phyloP scores from a whole-genome alignment of 2,888 invertebrate genomes.

The Macrophya alboannulata region DNA sequence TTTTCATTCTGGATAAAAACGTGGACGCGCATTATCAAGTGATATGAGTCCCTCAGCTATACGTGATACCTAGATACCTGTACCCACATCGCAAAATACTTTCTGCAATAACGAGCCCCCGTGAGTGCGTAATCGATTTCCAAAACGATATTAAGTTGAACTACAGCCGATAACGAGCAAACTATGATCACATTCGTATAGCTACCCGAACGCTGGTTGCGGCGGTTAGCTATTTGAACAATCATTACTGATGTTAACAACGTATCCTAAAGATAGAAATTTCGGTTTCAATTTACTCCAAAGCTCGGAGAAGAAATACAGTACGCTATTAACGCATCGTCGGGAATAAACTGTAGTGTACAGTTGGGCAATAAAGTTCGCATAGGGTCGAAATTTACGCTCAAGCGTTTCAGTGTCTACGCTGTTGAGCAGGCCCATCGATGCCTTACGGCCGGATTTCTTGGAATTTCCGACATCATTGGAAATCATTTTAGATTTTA shows the following conservation, averaged over 20 bases:
- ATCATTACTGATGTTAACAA: slow-evolving; percentile 31
- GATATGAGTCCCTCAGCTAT: background rate
- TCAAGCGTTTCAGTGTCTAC: too few relatives aligned
- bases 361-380: too few relatives aligned
- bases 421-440: too few relatives aligned
- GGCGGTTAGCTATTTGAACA: slow-evolving; percentile 7
- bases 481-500: too few relatives aligned
- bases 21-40: background rate
- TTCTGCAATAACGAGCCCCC: slow-evolving; percentile 1
- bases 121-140: slow-evolving; percentile 8
- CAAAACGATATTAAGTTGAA: slow-evolving; percentile 21
- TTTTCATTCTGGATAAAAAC: slow-evolving; percentile 16
- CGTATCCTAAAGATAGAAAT: background rate
- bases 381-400: too few relatives aligned
- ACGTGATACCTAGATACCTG: background rate
- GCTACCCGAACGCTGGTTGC: background rate
- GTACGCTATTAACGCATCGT: background rate
- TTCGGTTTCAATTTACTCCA: background rate
- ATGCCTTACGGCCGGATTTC: too few relatives aligned
- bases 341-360: background rate
- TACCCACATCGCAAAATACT: slow-evolving; percentile 17
- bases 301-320: background rate
- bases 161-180: slow-evolving; percentile 28
- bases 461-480: too few relatives aligned
- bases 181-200: background rate